A percentile compares a stretch with the other conserved stretches of the same genome.
Evolutionary conservation across 2,113 vertebrate genomes (phyloP).

Genomic region (Leptocoma aspasia): DNA sequence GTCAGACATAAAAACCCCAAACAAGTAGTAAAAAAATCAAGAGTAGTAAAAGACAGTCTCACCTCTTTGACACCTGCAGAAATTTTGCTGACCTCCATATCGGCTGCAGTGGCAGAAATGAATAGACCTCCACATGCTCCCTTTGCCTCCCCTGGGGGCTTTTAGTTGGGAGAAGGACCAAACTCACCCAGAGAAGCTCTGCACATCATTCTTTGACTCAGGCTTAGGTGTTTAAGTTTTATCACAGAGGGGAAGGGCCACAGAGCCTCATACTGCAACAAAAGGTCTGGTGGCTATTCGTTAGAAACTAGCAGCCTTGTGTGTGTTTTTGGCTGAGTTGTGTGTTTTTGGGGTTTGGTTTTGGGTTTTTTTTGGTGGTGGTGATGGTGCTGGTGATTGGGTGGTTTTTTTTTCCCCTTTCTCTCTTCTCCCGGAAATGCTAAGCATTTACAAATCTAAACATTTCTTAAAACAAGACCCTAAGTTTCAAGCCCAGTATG

Average conservation of each 20-base stretch:
- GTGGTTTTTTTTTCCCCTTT: not conserved
- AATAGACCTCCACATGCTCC: not conserved
- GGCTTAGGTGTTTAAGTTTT: not conserved
- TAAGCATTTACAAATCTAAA: not conserved
- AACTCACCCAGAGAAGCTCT: slow-evolving; percentile 16
- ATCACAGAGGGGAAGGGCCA: not conserved
- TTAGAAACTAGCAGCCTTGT: not conserved
- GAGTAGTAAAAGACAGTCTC: not conserved
- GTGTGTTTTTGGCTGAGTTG: not conserved
- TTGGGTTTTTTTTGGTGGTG: too few relatives aligned
- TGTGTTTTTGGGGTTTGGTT: not conserved
- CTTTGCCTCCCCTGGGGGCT: not conserved
- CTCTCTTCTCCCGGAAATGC: not conserved
- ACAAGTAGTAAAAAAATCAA: not conserved
- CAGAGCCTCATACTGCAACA: not conserved
- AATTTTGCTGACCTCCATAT: not conserved
- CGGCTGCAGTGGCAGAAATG: not conserved
- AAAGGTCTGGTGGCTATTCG: not conserved
- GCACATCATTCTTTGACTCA: not conserved
- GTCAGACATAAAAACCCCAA: not conserved
- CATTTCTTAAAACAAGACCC: not conserved
- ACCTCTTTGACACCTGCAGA: not conserved
- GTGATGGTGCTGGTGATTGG: not conserved
- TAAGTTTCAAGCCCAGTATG: not conserved
- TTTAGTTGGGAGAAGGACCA: slow-evolving; percentile 8